Percentiles rank a stretch among this genome's conserved stretches.
phyloP scores from a whole-genome alignment of 2,797 vertebrate genomes.

The Erpetoichthys calabaricus region DNA sequence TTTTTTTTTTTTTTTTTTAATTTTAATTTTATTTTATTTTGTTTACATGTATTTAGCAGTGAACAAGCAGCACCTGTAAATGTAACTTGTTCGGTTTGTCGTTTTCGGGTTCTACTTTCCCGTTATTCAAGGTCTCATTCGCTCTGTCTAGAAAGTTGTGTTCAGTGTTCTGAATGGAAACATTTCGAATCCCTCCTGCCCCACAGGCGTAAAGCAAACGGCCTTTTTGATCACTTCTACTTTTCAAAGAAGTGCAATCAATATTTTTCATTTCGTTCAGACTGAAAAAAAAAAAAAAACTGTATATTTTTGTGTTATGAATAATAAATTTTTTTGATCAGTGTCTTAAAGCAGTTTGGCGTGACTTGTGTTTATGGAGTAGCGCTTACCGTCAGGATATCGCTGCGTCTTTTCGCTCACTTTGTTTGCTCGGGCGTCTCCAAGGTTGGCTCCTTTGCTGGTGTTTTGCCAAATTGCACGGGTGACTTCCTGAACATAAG shows the following conservation, averaged over 20 bases:
- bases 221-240: constrained; percentile 4
- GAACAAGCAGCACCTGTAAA: constrained; percentile 1
- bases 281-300: background rate
- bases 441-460: no score
- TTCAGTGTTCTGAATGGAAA: constrained; percentile 4
- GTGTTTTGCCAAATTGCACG: no score
- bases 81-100: constrained; percentile 5
- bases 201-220: constrained; percentile 5
- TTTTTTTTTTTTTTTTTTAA: background rate
- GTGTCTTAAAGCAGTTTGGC: background rate
- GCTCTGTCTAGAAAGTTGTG: background rate
- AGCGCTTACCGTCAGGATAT: no score
- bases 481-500: no score
- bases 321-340: background rate
- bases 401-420: no score
- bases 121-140: background rate
- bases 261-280: constrained; percentile 1
- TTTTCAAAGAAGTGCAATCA: constrained; percentile 3
- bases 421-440: no score
- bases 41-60: constrained; percentile 5
- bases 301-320: constrained; percentile 5
- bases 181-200: constrained; percentile 2
- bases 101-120: constrained; percentile 1
- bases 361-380: no score
- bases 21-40: background rate